A percentile compares a stretch with the other conserved stretches of the same genome.
These are phyloP conservation scores for Drosophila serrata DNA, from an alignment of 1,140 invertebrate species.

Conservation along the genomic window DNA sequence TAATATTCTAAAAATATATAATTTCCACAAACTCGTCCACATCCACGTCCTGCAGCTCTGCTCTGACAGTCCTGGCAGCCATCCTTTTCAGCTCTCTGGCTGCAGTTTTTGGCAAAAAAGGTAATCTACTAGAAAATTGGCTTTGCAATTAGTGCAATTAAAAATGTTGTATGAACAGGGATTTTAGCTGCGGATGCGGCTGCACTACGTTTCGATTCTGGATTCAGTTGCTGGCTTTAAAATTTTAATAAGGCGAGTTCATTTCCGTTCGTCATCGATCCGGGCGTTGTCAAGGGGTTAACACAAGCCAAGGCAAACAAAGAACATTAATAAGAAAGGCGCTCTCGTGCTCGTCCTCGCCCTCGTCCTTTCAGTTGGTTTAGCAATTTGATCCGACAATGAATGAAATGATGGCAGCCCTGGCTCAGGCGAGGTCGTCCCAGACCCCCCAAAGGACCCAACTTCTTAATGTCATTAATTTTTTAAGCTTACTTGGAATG, in stretches of 20 bases:
- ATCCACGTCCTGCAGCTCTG: background rate
- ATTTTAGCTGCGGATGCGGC: slow-evolving; percentile 18
- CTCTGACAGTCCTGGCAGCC: slow-evolving; percentile 18
- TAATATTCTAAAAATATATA: slow-evolving; percentile 81
- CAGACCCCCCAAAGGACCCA: slow-evolving; percentile 51
- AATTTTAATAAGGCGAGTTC: slow-evolving; percentile 15
- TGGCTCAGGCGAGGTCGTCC: slow-evolving; percentile 22
- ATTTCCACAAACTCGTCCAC: slow-evolving; percentile 23
- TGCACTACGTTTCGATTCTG: background rate
- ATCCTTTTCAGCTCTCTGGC: slow-evolving; percentile 31
- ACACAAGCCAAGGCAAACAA: slow-evolving; percentile 54
- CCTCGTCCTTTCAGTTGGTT: slow-evolving; percentile 51
- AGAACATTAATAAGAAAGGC: slow-evolving; percentile 67
- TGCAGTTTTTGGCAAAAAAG: slow-evolving; percentile 67
- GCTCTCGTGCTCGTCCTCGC: background rate
- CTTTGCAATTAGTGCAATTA: slow-evolving; percentile 83
- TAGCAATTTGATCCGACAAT: slow-evolving; percentile 70
- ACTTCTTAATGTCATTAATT: slow-evolving; percentile 84
- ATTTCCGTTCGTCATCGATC: slow-evolving; percentile 37
- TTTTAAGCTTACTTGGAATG: slow-evolving; percentile 82
- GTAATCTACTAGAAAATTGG: slow-evolving; percentile 83
- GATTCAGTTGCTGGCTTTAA: slow-evolving; percentile 20
- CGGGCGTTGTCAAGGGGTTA: slow-evolving; percentile 48
- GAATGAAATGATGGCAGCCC: slow-evolving; percentile 27
- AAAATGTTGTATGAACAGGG: slow-evolving; percentile 48